Conservation (phyloP, 35 echinoderm and acorn worm species). For the Diadema setosum region DNA sequence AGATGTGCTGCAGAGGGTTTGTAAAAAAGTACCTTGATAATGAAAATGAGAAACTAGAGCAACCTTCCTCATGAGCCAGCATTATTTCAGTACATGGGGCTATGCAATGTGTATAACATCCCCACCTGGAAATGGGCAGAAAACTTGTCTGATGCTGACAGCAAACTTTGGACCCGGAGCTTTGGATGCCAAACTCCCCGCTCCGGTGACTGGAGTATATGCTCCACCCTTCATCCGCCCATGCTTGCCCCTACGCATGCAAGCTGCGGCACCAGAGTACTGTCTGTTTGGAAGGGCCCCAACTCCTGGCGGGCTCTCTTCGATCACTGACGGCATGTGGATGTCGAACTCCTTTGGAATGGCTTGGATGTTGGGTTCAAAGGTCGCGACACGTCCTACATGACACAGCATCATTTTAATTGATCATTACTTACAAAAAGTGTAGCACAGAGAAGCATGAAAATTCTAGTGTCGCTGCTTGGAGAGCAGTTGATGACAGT, state of each 20-base stretch:
- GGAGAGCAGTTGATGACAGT: no score
- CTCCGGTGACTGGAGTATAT: neutral
- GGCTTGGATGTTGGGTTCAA: slow-evolving; percentile 90
- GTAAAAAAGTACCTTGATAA: no score
- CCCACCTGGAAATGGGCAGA: slow-evolving; percentile 80
- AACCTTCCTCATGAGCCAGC: no score
- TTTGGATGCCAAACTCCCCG: neutral
- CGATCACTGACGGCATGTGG: slow-evolving; percentile 88
- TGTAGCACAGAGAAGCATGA: no score
- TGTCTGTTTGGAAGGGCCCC: neutral
- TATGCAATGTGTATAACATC: no score
- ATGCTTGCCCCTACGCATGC: neutral
- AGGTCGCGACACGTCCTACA: slow-evolving; percentile 55
- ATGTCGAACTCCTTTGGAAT: slow-evolving; percentile 99
- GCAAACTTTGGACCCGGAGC: slow-evolving; percentile 39
- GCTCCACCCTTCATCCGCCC: neutral
- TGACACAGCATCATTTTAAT: no score
- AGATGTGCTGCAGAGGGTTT: no score
- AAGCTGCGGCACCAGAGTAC: neutral
- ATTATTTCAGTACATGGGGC: no score
- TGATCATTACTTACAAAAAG: no score
- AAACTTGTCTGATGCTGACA: slow-evolving; percentile 88
- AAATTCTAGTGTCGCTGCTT: no score
- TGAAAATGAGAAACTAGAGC: no score
- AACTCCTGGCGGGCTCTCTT: slow-evolving; percentile 74